A percentile compares a stretch with the other conserved stretches of the same genome.
These are phyloP conservation scores for Dinocampus coccinellae DNA, from an alignment of 2,888 invertebrate genomes.

Conservation along the genomic window DNA sequence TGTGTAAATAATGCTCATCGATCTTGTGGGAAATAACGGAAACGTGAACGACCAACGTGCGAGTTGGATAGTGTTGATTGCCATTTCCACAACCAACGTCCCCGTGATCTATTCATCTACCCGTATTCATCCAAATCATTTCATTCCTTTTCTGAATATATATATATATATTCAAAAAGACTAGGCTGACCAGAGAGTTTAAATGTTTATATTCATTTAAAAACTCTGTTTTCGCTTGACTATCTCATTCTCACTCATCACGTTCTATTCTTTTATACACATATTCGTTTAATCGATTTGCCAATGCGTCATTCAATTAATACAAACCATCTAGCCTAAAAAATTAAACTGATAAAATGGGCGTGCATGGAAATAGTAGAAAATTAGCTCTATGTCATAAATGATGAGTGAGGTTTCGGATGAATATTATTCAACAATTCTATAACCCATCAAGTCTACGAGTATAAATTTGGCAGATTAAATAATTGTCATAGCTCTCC, in stretches of 20 bases:
- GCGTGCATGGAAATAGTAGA: neutral
- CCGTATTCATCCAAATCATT: neutral
- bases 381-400: slow-evolving; percentile 26
- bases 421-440: neutral
- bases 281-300: neutral
- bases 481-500: slow-evolving; percentile 27
- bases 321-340: neutral
- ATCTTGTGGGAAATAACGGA: slow-evolving; percentile 51
- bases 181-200: too few species aligned
- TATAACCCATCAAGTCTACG: neutral
- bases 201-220: slow-evolving; percentile 41
- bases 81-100: slow-evolving; percentile 22
- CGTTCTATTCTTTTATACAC: slow-evolving; percentile 2
- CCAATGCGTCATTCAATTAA: neutral
- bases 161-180: neutral
- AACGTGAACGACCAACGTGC: slow-evolving; percentile 34
- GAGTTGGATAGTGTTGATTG: slow-evolving; percentile 30
- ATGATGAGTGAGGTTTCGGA: slow-evolving; percentile 9
- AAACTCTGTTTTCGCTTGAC: slow-evolving; percentile 32
- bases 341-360: neutral
- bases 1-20: slow-evolving; percentile 57
- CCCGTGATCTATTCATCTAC: neutral
- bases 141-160: neutral
- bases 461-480: slow-evolving; percentile 28
- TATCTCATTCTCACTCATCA: neutral